A percentile compares a stretch with the other conserved stretches of the same genome.
These are phyloP conservation scores for Paedocypris micromegethes DNA, from an alignment of 2,797 vertebrate genomes.

Conservation along the genomic window DNA sequence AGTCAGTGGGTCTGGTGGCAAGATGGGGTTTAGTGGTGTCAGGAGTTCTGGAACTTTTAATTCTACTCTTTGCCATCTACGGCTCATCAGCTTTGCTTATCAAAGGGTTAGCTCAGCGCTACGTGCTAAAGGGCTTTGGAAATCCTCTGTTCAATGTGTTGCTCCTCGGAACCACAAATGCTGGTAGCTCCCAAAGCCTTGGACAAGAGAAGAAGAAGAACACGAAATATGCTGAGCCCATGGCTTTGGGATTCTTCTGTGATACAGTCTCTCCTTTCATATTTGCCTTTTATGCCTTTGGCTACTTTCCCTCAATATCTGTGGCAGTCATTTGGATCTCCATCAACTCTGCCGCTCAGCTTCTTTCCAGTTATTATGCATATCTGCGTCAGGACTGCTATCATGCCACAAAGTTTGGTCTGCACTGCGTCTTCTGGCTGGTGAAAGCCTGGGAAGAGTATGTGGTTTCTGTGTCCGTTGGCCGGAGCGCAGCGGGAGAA, in stretches of 20 bases:
- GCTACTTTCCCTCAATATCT: conserved; percentile 70
- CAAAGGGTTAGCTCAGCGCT: conserved; percentile 80
- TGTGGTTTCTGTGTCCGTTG: conserved; percentile 57
- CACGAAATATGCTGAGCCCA: conserved; percentile 85
- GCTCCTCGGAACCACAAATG: conserved; percentile 72
- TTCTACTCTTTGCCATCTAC: conserved; percentile 76
- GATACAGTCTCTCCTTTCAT: conserved; percentile 75
- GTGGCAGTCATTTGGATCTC: conserved; percentile 77
- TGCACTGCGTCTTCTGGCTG: conserved; percentile 80
- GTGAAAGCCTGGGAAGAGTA: conserved; percentile 84
- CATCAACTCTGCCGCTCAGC: conserved; percentile 72
- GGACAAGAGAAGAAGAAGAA: conserved; percentile 86
- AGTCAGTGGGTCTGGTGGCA: conserved; percentile 70
- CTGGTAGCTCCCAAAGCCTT: conserved; percentile 60
- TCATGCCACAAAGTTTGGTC: conserved; percentile 76
- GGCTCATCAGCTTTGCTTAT: conserved; percentile 75
- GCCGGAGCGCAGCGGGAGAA: conserved; percentile 35
- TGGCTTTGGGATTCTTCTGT: conserved; percentile 82
- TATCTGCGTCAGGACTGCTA: conserved; percentile 78
- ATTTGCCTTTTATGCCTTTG: conserved; percentile 81
- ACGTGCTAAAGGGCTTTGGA: conserved; percentile 80
- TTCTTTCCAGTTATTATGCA: conserved; percentile 80
- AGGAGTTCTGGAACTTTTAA: conserved; percentile 72
- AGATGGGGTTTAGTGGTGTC: conserved; percentile 76
- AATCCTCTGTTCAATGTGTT: conserved; percentile 84